These are phyloP conservation scores for Psylliodes chrysocephalus DNA, from an alignment of 2,888 invertebrate species.

Conservation along the genomic window DNA sequence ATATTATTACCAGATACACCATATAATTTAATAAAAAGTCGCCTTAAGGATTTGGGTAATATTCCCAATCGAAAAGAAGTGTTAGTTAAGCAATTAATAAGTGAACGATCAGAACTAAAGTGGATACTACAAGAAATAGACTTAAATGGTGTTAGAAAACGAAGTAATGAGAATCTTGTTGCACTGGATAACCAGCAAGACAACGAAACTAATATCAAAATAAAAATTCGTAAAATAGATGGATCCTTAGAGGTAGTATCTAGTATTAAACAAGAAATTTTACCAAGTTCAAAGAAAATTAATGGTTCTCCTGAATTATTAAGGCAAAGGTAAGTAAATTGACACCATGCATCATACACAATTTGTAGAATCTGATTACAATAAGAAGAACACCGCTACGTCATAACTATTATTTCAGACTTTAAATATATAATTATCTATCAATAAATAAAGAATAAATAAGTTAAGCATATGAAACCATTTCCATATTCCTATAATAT, in stretches of 20 bases:
- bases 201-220: conserved; percentile 36
- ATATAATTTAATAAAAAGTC: conserved; percentile 32
- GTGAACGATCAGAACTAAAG: background rate
- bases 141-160: background rate
- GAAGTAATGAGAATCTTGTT: background rate
- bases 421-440: too few relatives aligned
- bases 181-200: background rate
- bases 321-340: background rate
- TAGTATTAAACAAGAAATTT: conserved; percentile 25
- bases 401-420: too few relatives aligned
- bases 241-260: conserved; percentile 34
- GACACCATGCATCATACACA: too few relatives aligned
- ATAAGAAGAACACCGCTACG: too few relatives aligned
- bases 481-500: too few relatives aligned
- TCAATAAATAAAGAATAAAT: too few relatives aligned
- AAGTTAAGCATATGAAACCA: too few relatives aligned
- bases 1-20: conserved; percentile 30
- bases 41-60: conserved; percentile 30
- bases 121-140: background rate
- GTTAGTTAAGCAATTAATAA: conserved; percentile 31
- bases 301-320: background rate
- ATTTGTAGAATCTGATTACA: too few relatives aligned
- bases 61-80: conserved; percentile 40
- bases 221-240: conserved; percentile 35
- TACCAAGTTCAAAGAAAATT: background rate